Evolutionary conservation across 2,888 invertebrate species (phyloP).

Genomic region (Hipparchia semele): DNA sequence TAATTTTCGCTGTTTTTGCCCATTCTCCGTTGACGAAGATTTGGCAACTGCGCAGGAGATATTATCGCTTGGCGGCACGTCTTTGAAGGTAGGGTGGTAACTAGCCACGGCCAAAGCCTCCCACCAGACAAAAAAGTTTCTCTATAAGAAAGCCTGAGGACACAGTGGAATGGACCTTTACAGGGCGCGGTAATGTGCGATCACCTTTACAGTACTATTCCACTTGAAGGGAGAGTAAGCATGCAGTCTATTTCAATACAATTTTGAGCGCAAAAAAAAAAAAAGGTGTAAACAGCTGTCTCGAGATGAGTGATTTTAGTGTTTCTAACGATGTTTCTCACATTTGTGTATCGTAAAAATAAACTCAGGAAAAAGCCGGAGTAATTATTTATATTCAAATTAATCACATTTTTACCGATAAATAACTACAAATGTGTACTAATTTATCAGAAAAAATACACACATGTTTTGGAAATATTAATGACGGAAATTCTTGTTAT

Average conservation of each 20-base stretch:
- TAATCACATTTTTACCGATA: background rate
- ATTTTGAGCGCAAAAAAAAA: constrained; percentile 2
- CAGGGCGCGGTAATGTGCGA: too few species aligned
- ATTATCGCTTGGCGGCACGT: too few species aligned
- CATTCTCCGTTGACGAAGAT: too few species aligned
- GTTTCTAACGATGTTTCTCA: constrained; percentile 11
- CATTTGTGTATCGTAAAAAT: constrained; percentile 3
- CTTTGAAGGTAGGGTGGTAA: too few species aligned
- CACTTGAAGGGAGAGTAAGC: constrained; percentile 3
- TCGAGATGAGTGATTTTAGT: constrained; percentile 12
- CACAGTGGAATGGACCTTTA: too few species aligned
- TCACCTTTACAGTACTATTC: background rate
- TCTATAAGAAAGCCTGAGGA: too few species aligned
- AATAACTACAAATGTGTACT: background rate
- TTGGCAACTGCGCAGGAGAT: too few species aligned
- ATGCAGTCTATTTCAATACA: constrained; percentile 9
- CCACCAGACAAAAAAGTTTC: too few species aligned
- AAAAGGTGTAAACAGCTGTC: constrained; percentile 7
- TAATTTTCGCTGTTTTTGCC: too few species aligned
- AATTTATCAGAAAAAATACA: too few species aligned
- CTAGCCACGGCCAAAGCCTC: too few species aligned
- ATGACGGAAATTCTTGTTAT: background rate
- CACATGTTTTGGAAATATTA: background rate
- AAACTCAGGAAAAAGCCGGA: constrained; percentile 2
- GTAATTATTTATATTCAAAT: background rate